These are phyloP conservation scores for Triplophysa rosa DNA, from an alignment of 2,113 vertebrate genomes.

Conservation along the genomic window DNA sequence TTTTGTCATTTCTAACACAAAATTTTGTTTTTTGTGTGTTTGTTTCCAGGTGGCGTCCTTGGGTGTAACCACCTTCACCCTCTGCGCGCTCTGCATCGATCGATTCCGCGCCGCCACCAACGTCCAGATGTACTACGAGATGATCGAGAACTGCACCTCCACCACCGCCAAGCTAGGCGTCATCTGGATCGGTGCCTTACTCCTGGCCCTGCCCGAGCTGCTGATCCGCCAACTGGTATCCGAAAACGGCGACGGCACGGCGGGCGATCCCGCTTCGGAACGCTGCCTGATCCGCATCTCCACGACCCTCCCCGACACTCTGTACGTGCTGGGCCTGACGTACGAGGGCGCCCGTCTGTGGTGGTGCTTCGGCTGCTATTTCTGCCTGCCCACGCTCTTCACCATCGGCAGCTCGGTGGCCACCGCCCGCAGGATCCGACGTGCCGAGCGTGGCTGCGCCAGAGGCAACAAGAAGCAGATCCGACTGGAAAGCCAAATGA, in stretches of 20 bases:
- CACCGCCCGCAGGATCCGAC: slow-evolving; percentile 90
- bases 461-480: slow-evolving; percentile 95
- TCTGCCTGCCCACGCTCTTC: slow-evolving; percentile 95
- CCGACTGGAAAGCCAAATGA: slow-evolving; percentile 97
- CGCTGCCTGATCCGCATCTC: slow-evolving; percentile 92
- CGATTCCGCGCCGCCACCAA: slow-evolving; percentile 96
- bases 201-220: slow-evolving; percentile 91
- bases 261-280: slow-evolving; percentile 70
- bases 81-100: slow-evolving; percentile 96
- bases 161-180: slow-evolving; percentile 93
- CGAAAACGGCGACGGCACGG: slow-evolving; percentile 71
- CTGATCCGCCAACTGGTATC: slow-evolving; percentile 88
- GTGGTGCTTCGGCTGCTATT: slow-evolving; percentile 99
- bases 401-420: slow-evolving; percentile 94
- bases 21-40: slow-evolving; percentile 47
- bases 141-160: slow-evolving; percentile 96
- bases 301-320: slow-evolving; percentile 85
- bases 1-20: slow-evolving; percentile 17
- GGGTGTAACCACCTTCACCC: slow-evolving; percentile 94
- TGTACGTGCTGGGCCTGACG: slow-evolving; percentile 92
- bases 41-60: slow-evolving; percentile 87
- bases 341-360: slow-evolving; percentile 92
- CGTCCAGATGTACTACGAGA: slow-evolving; percentile 98
- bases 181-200: slow-evolving; percentile 93
- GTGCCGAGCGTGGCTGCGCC: slow-evolving; percentile 86